Evolutionary conservation across 2,888 invertebrate species (phyloP).

Genomic region (Orthonychiurus folsomi): DNA sequence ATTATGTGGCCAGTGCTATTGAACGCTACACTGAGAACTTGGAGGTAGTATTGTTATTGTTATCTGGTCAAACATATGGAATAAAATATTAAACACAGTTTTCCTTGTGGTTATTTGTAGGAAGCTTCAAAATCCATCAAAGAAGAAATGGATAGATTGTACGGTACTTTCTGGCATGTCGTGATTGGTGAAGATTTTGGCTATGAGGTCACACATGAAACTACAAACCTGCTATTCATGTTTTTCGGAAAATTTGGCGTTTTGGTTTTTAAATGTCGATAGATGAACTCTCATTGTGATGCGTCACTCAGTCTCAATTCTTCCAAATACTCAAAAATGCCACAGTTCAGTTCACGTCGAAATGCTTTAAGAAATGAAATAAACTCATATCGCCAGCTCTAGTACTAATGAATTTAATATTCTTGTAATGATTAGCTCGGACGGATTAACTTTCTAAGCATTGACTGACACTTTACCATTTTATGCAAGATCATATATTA

Average conservation of each 20-base stretch:
- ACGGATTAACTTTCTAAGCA: no score
- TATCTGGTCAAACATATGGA: neutral
- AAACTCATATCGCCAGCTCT: no score
- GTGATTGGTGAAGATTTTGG: slow-evolving; percentile 91
- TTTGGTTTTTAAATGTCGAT: slow-evolving; percentile 33
- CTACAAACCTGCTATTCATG: slow-evolving; percentile 73
- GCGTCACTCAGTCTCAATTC: neutral
- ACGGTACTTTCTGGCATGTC: slow-evolving; percentile 85
- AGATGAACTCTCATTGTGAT: no score
- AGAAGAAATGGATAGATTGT: slow-evolving; percentile 89
- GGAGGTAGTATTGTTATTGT: no score
- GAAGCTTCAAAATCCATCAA: slow-evolving; percentile 84
- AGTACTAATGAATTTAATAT: no score
- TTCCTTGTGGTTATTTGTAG: slow-evolving; percentile 47
- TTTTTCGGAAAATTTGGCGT: slow-evolving; percentile 52
- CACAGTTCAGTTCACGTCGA: no score
- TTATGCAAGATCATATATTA: no score
- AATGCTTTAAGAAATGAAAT: no score
- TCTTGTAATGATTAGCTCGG: no score
- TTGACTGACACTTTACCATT: no score
- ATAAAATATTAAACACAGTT: neutral
- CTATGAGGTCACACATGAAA: slow-evolving; percentile 84
- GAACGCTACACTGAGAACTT: slow-evolving; percentile 28
- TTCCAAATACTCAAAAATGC: no score
- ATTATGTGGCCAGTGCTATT: slow-evolving; percentile 30